phyloP scores from a whole-genome alignment of 2,113 vertebrate species.

The Oryzias curvinotus region DNA sequence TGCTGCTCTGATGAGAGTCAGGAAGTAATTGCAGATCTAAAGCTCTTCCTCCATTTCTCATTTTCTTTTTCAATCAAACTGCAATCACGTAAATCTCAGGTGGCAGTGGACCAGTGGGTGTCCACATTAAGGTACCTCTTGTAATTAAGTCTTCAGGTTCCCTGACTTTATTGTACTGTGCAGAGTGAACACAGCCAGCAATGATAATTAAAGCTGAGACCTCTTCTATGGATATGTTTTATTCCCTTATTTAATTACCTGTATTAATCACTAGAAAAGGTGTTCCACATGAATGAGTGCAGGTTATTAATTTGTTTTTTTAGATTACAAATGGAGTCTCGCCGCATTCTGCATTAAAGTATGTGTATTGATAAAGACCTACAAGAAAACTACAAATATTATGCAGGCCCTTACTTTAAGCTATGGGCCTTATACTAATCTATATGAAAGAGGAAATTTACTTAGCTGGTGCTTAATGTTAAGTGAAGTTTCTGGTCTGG shows the following conservation, averaged over 20 bases:
- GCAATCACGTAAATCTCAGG: conserved; percentile 72
- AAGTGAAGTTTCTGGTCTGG: not conserved
- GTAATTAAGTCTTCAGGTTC: conserved; percentile 77
- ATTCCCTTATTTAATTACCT: conserved; percentile 75
- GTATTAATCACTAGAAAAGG: conserved; percentile 71
- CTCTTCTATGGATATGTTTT: conserved; percentile 63
- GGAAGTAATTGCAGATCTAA: conserved; percentile 51
- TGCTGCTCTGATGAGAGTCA: conserved; percentile 58
- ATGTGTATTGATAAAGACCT: conserved; percentile 66
- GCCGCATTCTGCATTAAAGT: no score
- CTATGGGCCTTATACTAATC: conserved; percentile 33
- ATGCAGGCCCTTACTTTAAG: conserved; percentile 39
- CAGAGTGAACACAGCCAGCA: conserved; percentile 55
- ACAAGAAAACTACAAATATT: conserved; percentile 61
- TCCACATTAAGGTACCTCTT: conserved; percentile 60
- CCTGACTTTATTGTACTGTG: conserved; percentile 68
- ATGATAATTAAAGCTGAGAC: conserved; percentile 73
- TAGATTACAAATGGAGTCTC: conserved; percentile 29
- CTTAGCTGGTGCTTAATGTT: conserved; percentile 20
- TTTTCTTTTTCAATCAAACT: conserved; percentile 61
- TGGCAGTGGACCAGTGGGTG: conserved; percentile 52
- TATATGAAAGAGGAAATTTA: conserved; percentile 35
- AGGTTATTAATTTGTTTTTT: conserved; percentile 63
- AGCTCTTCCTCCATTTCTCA: conserved; percentile 51
- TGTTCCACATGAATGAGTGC: conserved; percentile 6